Evolutionary conservation across 2,113 vertebrate genomes (phyloP), one percentile per base, ranked within the genome.

Genomic region (Paralichthys olivaceus): DNA sequence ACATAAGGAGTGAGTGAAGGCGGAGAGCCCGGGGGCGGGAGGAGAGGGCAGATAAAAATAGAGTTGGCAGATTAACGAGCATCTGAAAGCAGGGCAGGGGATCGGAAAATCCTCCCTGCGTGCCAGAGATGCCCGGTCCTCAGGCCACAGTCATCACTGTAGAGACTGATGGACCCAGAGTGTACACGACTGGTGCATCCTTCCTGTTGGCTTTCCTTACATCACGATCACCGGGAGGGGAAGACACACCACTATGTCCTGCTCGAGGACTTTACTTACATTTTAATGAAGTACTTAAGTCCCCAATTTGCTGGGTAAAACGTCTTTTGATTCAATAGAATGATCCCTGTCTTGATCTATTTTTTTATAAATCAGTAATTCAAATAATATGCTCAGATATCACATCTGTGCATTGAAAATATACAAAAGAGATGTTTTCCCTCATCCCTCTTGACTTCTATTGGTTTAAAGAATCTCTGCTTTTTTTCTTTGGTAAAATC

Each of bases 41-140:
- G 69, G 77, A 88, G 82, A 86, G 84, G 83, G 60, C 83, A 65
- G 87, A 89, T 91, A 93, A 92, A 94, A 93, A 94, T 94, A 94
- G 93, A 87, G 67, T 77, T 14, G 85, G 83, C 90, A 93, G 92
- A 93, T 94, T 94, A 94, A 93, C 79, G 86, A 94, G 93, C 93
- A 92, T 92, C 93, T 93, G 91, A 94, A 84, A 92, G 91, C 90
- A 5, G 87, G 82, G 88, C 86, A 81, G 93, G 91, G 86, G 89
- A 93, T 93, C 88, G 87, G 91, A 92, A 93, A 93, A 91, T 90
- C 90, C 90, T 87, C 73, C 65, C 89, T 55, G 84, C 71, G 71
- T 88, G 90, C 89, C 91, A 89, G 83, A 77, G 84, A 82, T 72
- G 85, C 80, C 84, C 77, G 4, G 72, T 84, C 80, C 89, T 72